These are phyloP conservation scores for Sebastes wilsoni DNA, from an alignment of 2,797 vertebrate genomes.

Conservation along the genomic window DNA sequence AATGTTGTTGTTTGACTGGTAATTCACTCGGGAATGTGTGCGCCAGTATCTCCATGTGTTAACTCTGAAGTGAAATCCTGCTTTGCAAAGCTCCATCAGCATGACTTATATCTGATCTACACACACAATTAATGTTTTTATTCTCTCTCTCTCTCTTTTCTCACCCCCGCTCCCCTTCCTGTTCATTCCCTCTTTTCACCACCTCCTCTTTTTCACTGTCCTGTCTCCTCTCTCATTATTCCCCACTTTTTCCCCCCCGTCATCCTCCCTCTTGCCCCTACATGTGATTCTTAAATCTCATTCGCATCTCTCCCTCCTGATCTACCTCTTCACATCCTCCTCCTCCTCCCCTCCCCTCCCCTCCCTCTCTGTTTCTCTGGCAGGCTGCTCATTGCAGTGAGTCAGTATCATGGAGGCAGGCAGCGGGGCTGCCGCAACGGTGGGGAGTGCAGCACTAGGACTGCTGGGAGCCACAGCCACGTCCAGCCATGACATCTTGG, in stretches of 20 bases:
- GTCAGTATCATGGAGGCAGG: constrained; percentile 88
- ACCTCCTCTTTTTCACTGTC: constrained; percentile 4
- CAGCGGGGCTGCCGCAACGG: constrained; percentile 85
- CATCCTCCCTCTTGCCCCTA: constrained; percentile 38
- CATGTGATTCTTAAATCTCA: constrained; percentile 59
- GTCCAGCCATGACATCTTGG: constrained; percentile 83
- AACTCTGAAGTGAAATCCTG: constrained; percentile 22
- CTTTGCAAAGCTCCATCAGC: constrained; percentile 38
- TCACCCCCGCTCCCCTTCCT: constrained; percentile 8
- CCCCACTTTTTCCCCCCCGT: background rate
- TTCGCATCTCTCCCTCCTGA: constrained; percentile 62
- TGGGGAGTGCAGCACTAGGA: constrained; percentile 83
- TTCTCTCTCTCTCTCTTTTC: background rate
- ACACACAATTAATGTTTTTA: constrained; percentile 46
- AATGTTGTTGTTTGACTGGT: constrained; percentile 39
- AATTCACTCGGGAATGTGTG: constrained; percentile 39
- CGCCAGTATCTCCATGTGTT: constrained; percentile 52
- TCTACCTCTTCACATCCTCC: constrained; percentile 60
- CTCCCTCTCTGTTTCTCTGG: constrained; percentile 62
- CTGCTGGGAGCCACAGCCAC: constrained; percentile 81
- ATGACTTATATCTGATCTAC: constrained; percentile 50
- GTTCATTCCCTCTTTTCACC: constrained; percentile 11
- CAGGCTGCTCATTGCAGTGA: constrained; percentile 86
- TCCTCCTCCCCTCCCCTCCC: background rate
- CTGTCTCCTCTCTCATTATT: constrained; percentile 14